These are phyloP conservation scores for Glossosoma conforme DNA, from an alignment of 1,140 invertebrate species.

Conservation along the genomic window DNA sequence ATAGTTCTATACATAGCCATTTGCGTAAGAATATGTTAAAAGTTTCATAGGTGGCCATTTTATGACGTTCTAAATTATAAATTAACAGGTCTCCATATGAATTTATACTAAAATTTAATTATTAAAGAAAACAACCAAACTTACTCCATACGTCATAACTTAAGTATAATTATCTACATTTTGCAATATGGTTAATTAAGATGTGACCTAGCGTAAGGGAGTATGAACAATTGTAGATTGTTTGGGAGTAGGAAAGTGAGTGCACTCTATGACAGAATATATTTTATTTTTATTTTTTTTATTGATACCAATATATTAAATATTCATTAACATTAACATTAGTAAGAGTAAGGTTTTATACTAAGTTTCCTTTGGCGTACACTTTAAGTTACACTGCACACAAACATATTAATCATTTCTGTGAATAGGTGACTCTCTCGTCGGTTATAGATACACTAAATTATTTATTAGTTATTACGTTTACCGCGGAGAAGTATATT, in stretches of 20 bases:
- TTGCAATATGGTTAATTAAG: slow-evolving; percentile 2
- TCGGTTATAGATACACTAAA: not conserved
- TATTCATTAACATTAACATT: no score
- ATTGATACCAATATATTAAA: no score
- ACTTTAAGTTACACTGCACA: no score
- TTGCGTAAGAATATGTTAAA: slow-evolving; percentile 15
- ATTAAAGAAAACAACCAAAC: slow-evolving; percentile 1
- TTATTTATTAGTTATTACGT: not conserved
- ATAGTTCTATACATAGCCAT: slow-evolving; percentile 21
- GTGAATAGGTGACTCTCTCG: not conserved
- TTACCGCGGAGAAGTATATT: slow-evolving; percentile 1
- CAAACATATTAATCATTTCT: not conserved
- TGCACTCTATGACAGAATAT: no score
- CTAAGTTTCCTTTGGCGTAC: no score
- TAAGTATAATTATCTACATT: not conserved
- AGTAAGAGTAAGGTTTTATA: no score
- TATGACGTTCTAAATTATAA: slow-evolving; percentile 13
- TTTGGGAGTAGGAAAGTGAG: no score
- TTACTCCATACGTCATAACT: slow-evolving; percentile 7
- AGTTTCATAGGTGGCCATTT: slow-evolving; percentile 18
- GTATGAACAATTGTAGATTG: no score
- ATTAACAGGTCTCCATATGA: slow-evolving; percentile 16
- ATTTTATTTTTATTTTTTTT: no score
- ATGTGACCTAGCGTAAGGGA: slow-evolving; percentile 8
- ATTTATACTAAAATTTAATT: slow-evolving; percentile 16